Base-by-base conservation (phyloP, 1,140 invertebrate genomes). In the Frieseomelitta varia region DNA sequence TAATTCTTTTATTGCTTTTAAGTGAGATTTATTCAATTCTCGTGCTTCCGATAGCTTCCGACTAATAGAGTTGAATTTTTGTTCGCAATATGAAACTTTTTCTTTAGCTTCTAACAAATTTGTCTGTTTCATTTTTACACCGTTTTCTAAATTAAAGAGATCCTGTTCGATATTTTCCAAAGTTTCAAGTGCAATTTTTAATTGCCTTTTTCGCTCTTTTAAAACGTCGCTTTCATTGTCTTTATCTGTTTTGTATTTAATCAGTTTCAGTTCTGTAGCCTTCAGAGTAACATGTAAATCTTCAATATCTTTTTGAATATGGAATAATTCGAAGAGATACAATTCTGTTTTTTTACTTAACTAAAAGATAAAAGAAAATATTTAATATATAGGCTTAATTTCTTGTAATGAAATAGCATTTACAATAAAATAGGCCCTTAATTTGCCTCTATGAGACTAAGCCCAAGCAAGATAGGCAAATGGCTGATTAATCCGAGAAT, bases 101-200 rank as follows among this genome's bases (percentile, higher is more conserved):
- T 99, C 98, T 94, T 99, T 98, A 0, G 97, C 97, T 94, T 98
- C 98, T 55, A 98, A 98, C 93, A 98, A 98, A 6, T 97, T 96
- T 1, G 98, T 97, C 58, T 97, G 96, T 88, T 98, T 98, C 92
- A 98, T 98, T 83, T 97, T 97, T 81, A 99, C 96, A 93, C 98
- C 97, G 0, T 97, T 96, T 96, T 99, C 97, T 89, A 97, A 96
- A 96, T 98, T 97, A 85, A 97, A 95, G 65, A 98, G 97, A 71
- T 97, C 96, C 92, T 98, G 97, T 87, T 99, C 98, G 51, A 98
- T 96, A 95, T 98, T 98, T 11, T 97, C 97, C n/a, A 97, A 96
- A 85, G 3, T 12, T 27, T 63, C 12, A 27, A 27, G 11, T 27
- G 61, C 61, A 63, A 63, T 27, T 63, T 63, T 11, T 63, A 63